phyloP scores from a whole-genome alignment of 2,888 invertebrate genomes.

The Lasiommata megera region DNA sequence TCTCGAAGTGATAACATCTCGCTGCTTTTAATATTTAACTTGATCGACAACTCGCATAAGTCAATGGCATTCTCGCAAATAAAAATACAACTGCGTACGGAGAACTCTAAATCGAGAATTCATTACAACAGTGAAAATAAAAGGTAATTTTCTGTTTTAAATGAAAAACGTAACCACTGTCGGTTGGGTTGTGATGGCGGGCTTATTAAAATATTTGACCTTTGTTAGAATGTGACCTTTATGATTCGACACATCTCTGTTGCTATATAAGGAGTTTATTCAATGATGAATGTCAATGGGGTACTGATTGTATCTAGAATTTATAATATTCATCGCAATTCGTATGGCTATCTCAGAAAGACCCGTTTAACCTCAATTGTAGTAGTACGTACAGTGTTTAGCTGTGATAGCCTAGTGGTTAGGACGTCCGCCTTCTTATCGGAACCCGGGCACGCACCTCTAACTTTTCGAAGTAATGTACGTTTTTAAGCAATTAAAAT shows the following conservation, averaged over 20 bases:
- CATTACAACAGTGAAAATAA: conserved; percentile 11
- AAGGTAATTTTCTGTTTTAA: conserved; percentile 13
- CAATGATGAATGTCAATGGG: background rate
- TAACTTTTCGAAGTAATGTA: too few relatives aligned
- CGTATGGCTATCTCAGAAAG: too few relatives aligned
- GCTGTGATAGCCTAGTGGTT: too few relatives aligned
- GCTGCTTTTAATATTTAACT: background rate
- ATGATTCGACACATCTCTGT: conserved; percentile 22
- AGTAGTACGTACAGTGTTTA: too few relatives aligned
- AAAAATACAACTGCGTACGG: conserved; percentile 11
- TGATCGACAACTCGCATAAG: background rate
- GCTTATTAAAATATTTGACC: conserved; percentile 30
- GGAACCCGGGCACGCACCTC: too few relatives aligned
- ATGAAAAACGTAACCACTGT: conserved; percentile 6
- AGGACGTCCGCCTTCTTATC: too few relatives aligned
- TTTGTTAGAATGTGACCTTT: conserved; percentile 23
- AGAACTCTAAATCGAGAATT: conserved; percentile 14
- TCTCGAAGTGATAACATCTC: background rate
- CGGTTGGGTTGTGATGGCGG: conserved; percentile 18
- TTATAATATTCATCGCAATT: background rate
- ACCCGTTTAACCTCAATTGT: too few relatives aligned
- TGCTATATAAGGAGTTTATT: conserved; percentile 18
- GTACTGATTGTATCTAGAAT: background rate
- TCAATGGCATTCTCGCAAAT: conserved; percentile 2
- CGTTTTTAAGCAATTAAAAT: too few relatives aligned